Evolutionary conservation across 2,113 vertebrate species (phyloP), one percentile per base, ranked within the genome.

Genomic region (Hyperoodon ampullatus): DNA sequence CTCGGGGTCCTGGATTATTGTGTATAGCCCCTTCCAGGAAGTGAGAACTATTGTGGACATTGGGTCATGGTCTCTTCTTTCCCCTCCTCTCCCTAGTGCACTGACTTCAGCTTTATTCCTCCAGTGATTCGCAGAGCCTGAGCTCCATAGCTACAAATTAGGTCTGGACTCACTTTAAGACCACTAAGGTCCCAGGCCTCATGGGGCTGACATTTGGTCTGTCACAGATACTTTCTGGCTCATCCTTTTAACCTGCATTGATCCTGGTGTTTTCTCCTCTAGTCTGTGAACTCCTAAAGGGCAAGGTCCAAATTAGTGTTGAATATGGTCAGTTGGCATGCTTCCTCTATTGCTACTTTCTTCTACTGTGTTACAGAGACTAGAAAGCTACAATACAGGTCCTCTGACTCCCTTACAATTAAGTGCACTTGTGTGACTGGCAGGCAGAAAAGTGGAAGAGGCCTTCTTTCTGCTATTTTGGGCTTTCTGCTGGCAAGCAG

Each of bases 401-500:
- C 85, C 33, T 53, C 24, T 26, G 83, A 61, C 44, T 93, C 66
- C 53, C 42, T 93, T 63, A 58, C 39, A 85, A 44, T 35, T 61
- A 91, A 77, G 82, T 61, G 30, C 39, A 61, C 39, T 87, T 92
- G 35, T 78, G 74, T 78, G 44, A 92, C 23, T 74, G 53, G 42
- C 90, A 86, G 84, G 70, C 19, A 75, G 39, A 94, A 65, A 72
- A 83, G 58, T 86, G 26, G 68, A 44, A 93, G 72, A 88, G 11
- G n/a, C 18, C 24, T 85, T 92, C 44, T 71, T 86, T 82, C 39
- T 84, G 28, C 70, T 83, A 30, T 82, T 93, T 92, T 47, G 30
- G 42, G 15, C 39, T 60, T 86, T 66, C 81, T 94, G 92, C 86
- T 81, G 66, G 77, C 75, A 94, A 94, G 88, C 68, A 66, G 72